Base-by-base conservation (phyloP, 2,113 vertebrate genomes). In the Rhagologus leucostigma region DNA sequence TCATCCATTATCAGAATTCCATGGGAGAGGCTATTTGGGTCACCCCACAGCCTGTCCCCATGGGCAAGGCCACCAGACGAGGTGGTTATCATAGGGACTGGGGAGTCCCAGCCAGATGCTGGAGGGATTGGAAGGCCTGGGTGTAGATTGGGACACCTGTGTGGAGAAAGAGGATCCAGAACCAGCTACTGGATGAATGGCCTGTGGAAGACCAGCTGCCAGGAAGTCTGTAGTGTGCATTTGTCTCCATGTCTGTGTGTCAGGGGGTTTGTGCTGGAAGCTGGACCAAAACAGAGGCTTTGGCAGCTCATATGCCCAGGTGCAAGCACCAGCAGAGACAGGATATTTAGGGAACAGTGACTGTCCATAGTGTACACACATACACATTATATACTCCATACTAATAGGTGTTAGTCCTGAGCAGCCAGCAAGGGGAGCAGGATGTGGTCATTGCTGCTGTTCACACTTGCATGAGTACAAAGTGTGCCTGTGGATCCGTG, bases 341-440 rank as follows among this genome's bases (percentile, higher is more conserved):
- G 21, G 22, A 27, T 27, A 60, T 83, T 65, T 39, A 56, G 23
- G 50, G 11, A 35, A 50, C 22, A 55, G 60, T 44, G 44, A 46
- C 18, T 14, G 50, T 53, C 37, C 53, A 57, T 26, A 68, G 16
- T 33, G 29, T 53, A 84, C n/a, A n/a, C 26, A 37, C 9, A 15
- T 11, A 55, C 2, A 76, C 4, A 39, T 47, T 22, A 39, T 5
- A 68, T 6, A 39, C 9, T n/a, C 49, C 27, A 18, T 17, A 49
- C 6, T 44, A 68, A 63, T 3, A 60, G 23, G 23, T 11, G 13
- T n/a, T 26, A 41, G 23, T 32, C 63, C 42, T 27, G 53, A 60
- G 53, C 57, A 78, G 39, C 27, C 55, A 81, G 53, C 0, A 0
- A 68, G 21, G 3, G 33, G 18, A 74, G 26, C 6, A 64, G 39